Percentiles rank a stretch among this genome's conserved stretches.
Conservation (phyloP, 2,797 vertebrate species). For the Paedocypris micromegethes region DNA sequence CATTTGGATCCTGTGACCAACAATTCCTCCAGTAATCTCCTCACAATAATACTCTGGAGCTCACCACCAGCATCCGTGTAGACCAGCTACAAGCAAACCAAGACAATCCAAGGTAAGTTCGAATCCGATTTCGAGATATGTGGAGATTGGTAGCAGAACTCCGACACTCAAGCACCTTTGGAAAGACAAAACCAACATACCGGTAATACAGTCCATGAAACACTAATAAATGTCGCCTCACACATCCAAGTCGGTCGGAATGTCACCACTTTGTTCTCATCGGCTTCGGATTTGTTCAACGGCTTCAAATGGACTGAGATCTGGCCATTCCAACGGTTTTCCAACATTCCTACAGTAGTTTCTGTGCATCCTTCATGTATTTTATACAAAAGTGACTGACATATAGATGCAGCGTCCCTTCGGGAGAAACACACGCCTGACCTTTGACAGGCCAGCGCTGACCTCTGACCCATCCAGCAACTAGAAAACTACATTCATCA, state of each 20-base stretch:
- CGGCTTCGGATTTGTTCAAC: conserved; percentile 33
- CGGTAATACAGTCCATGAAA: no score
- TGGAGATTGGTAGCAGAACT: no score
- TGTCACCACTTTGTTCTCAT: background rate
- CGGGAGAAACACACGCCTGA: conserved; percentile 46
- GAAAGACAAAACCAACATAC: conserved; percentile 53
- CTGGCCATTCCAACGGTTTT: background rate
- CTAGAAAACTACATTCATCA: no score
- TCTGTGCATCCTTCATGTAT: background rate
- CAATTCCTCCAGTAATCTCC: no score
- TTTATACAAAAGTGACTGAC: conserved; percentile 16
- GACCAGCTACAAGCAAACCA: conserved; percentile 91
- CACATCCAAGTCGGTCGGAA: no score
- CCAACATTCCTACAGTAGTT: conserved; percentile 4
- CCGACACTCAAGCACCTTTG: background rate
- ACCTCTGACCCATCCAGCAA: no score
- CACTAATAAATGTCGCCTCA: no score
- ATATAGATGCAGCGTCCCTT: conserved; percentile 68
- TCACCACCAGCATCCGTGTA: conserved; percentile 75
- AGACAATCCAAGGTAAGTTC: conserved; percentile 57
- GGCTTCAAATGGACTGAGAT: background rate
- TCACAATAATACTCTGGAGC: no score
- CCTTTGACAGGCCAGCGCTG: no score
- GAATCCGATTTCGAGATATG: no score
- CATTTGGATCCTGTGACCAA: no score